Conservation (phyloP, 2,797 vertebrate species). For the Platyrinchus mystaceus region DNA sequence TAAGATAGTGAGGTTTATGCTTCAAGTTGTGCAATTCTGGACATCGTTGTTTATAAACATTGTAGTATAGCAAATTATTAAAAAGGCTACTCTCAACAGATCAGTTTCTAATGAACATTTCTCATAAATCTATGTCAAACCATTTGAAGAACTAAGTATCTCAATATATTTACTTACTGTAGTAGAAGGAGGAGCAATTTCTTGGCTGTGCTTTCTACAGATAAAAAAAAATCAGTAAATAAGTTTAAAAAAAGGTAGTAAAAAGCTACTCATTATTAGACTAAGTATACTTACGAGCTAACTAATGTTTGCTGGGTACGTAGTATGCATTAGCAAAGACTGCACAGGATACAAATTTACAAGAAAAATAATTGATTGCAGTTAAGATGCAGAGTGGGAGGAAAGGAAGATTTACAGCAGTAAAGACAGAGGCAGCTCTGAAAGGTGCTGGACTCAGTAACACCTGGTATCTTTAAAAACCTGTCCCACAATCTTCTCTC, state of each 20-base stretch:
- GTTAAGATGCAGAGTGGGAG: background rate
- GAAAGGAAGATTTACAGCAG: background rate
- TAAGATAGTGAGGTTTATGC: background rate
- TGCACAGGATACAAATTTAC: background rate
- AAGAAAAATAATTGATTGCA: background rate
- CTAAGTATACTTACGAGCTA: background rate
- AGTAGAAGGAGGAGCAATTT: slow-evolving; percentile 66
- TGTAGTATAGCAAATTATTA: background rate
- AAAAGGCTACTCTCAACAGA: slow-evolving; percentile 13
- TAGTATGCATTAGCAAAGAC: background rate
- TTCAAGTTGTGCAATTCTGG: background rate
- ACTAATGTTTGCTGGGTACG: background rate
- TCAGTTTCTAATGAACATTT: background rate
- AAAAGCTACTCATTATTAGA: background rate
- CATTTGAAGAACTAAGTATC: background rate
- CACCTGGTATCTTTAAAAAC: background rate
- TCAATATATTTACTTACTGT: slow-evolving; percentile 71
- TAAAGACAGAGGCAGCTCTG: background rate
- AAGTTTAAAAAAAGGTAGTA: background rate
- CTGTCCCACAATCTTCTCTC: background rate
- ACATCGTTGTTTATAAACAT: background rate
- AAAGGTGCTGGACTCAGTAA: background rate
- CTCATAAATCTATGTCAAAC: background rate
- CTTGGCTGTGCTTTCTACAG: slow-evolving; percentile 78
- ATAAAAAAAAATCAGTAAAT: slow-evolving; percentile 42